Percentiles rank a stretch among this genome's conserved stretches.
Evolutionary conservation across 2,888 invertebrate genomes (phyloP).

Genomic region (Chrysomela aeneicollis): DNA sequence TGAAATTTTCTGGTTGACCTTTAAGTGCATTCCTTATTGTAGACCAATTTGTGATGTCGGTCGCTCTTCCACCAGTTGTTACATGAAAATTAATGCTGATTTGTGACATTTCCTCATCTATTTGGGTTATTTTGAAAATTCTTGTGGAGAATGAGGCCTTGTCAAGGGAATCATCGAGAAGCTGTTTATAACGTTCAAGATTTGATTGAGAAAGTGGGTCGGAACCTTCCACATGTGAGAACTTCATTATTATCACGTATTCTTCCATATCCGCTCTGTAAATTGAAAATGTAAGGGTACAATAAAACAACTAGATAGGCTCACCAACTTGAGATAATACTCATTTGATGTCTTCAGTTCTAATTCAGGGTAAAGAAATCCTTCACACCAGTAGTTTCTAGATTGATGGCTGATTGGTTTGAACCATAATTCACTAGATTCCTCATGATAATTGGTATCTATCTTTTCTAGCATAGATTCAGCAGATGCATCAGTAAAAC

Average conservation of each 20-base stretch:
- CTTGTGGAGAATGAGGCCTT: conserved; percentile 36
- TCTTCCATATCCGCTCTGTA: conserved; percentile 39
- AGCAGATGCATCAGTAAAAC: conserved; percentile 46
- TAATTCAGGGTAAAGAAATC: conserved; percentile 44
- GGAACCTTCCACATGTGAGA: conserved; percentile 33
- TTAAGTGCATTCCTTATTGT: not conserved
- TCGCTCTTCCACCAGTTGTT: conserved; percentile 11
- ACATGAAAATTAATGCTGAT: conserved; percentile 46
- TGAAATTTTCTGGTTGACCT: conserved; percentile 9
- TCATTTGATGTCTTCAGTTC: conserved; percentile 34
- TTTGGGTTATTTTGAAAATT: conserved; percentile 43
- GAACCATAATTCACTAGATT: conserved; percentile 30
- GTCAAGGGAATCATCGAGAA: conserved; percentile 23
- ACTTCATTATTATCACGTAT: conserved; percentile 41
- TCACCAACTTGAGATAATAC: conserved; percentile 33
- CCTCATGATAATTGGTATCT: conserved; percentile 6
- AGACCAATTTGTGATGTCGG: not conserved
- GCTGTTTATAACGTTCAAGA: conserved; percentile 33
- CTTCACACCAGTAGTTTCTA: conserved; percentile 52
- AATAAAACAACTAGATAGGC: not conserved
- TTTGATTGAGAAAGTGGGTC: conserved; percentile 40
- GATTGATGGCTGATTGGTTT: conserved; percentile 38
- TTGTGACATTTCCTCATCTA: conserved; percentile 38
- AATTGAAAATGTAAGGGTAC: not conserved
- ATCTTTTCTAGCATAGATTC: conserved; percentile 32